phyloP scores from a whole-genome alignment of 2,113 vertebrate genomes.

The Dipodomys ordii region DNA sequence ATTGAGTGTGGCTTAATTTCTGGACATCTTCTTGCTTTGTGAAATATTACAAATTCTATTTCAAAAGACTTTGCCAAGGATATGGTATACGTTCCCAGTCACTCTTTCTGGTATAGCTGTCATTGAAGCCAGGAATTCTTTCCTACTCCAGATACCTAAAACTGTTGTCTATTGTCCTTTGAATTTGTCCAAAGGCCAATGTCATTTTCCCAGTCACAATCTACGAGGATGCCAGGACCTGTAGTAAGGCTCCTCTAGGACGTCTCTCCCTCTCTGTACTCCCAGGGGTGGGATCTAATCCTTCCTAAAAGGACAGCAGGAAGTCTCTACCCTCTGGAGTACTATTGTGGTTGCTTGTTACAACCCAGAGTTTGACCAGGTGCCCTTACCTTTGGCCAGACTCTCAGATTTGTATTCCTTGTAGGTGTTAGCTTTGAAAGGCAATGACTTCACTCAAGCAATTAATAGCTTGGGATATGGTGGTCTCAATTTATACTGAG shows the following conservation, averaged over 20 bases:
- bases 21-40: background rate
- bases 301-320: background rate
- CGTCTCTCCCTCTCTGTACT: background rate
- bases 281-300: background rate
- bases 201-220: background rate
- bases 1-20: background rate
- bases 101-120: no score
- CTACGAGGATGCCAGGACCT: background rate
- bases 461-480: background rate
- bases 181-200: background rate
- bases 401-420: background rate
- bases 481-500: background rate
- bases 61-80: background rate
- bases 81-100: background rate
- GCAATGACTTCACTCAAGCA: background rate
- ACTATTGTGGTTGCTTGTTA: background rate
- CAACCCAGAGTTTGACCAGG: background rate
- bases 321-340: background rate
- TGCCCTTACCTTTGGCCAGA: background rate
- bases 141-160: rapidly evolving
- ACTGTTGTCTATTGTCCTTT: no score
- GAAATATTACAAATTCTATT: background rate
- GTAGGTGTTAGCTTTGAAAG: background rate
- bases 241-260: background rate
- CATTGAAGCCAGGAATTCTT: background rate